phyloP scores from a whole-genome alignment of 1,140 invertebrate species.

The Drosophila grimshawi region DNA sequence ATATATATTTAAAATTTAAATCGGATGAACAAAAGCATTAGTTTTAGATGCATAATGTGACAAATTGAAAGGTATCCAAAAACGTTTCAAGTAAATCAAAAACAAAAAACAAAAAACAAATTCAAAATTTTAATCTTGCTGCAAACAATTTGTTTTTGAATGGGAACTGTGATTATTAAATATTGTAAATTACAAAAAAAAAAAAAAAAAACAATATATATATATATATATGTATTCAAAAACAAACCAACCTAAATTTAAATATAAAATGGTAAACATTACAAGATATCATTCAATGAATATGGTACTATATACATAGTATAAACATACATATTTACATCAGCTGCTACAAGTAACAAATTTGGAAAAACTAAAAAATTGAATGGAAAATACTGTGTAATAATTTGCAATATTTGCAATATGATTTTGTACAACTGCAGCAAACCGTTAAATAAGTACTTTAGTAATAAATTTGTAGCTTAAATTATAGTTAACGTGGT shows the following conservation, averaged over 20 bases:
- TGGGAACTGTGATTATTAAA: constrained; percentile 80
- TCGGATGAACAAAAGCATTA: constrained; percentile 45
- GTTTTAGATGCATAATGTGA: constrained; percentile 27
- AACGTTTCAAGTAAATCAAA: constrained; percentile 70
- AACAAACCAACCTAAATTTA: constrained; percentile 32
- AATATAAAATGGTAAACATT: constrained; percentile 10
- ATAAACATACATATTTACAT: constrained; percentile 55
- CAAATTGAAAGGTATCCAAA: constrained; percentile 50
- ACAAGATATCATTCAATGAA: constrained; percentile 60
- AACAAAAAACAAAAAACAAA: constrained; percentile 39
- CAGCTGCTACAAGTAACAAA: constrained; percentile 38
- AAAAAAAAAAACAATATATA: constrained; percentile 32
- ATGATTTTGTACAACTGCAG: constrained; percentile 62
- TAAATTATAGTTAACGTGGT: constrained; percentile 30
- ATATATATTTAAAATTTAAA: constrained; percentile 28
- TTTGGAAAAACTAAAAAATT: constrained; percentile 34
- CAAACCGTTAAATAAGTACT: constrained; percentile 55
- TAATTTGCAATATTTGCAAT: constrained; percentile 80
- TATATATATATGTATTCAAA: too few species aligned
- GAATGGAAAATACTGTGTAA: constrained; percentile 27
- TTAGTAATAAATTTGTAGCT: constrained; percentile 54
- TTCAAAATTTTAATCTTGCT: constrained; percentile 74
- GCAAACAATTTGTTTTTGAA: constrained; percentile 67
- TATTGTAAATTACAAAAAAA: constrained; percentile 59
- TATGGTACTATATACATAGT: constrained; percentile 68